A percentile compares a stretch with the other conserved stretches of the same genome.
Evolutionary conservation across 2,113 vertebrate species (phyloP).

Genomic region (Pedetes capensis): DNA sequence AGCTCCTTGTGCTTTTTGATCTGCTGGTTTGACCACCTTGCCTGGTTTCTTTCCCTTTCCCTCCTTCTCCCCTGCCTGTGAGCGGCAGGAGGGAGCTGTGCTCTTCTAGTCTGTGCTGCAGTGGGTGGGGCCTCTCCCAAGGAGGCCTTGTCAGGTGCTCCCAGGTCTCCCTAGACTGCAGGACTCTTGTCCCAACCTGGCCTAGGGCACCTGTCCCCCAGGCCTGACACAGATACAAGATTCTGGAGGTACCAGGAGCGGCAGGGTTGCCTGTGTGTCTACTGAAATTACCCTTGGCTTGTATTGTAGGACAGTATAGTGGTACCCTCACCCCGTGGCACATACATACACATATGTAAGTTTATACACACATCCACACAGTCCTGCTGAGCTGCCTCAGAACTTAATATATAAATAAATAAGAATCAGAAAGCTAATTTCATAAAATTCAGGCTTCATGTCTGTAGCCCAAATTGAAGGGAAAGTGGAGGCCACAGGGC

Average conservation of each 20-base stretch:
- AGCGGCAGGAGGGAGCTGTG: not conserved
- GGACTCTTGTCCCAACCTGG: not conserved
- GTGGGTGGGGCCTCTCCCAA: not conserved
- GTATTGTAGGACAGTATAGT: slow-evolving; percentile 48
- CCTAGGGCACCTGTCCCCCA: not conserved
- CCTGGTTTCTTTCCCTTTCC: slow-evolving; percentile 27
- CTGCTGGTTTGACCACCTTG: slow-evolving; percentile 64
- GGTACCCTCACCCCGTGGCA: slow-evolving; percentile 9
- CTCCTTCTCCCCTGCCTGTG: not conserved
- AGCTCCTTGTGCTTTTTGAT: slow-evolving; percentile 74
- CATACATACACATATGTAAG: not conserved
- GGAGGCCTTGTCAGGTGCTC: not conserved
- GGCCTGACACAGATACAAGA: not conserved
- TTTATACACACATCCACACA: slow-evolving; percentile 17
- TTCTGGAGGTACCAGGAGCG: not conserved
- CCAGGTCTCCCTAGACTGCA: not conserved
- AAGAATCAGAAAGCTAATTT: slow-evolving; percentile 56
- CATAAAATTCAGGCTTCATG: slow-evolving; percentile 56
- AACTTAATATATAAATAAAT: slow-evolving; percentile 70
- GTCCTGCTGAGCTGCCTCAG: slow-evolving; percentile 70
- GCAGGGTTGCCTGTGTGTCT: slow-evolving; percentile 53
- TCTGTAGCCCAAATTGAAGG: slow-evolving; percentile 10
- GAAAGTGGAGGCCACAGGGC: slow-evolving; percentile 52
- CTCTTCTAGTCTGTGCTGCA: not conserved
- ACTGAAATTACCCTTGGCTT: slow-evolving; percentile 56